These are phyloP conservation scores for Pachyuromys duprasi DNA, from an alignment of 2,797 vertebrate species.

Conservation along the genomic window DNA sequence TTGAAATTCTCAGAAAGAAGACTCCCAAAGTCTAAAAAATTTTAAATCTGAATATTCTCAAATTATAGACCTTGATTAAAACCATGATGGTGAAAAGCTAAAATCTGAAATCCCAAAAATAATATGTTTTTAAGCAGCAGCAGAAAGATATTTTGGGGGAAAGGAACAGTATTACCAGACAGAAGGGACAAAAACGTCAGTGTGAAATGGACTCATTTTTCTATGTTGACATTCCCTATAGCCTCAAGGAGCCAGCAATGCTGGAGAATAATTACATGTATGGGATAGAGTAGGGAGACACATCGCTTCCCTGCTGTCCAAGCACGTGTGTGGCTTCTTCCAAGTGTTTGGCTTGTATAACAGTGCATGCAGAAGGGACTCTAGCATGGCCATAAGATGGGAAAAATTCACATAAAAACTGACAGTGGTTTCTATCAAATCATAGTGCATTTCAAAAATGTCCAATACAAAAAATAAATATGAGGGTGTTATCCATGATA, in stretches of 20 bases:
- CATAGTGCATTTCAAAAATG: background rate
- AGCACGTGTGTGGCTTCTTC: background rate
- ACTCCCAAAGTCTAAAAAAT: background rate
- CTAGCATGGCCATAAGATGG: background rate
- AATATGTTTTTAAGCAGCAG: background rate
- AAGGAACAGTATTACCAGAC: background rate
- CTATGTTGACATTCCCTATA: background rate
- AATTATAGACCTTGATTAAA: background rate
- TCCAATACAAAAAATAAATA: background rate
- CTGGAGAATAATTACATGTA: background rate
- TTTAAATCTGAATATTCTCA: background rate
- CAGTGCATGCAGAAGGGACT: background rate
- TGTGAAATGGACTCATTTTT: background rate
- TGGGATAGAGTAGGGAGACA: background rate
- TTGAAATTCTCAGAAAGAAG: background rate
- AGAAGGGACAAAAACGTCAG: background rate
- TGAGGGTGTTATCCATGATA: background rate
- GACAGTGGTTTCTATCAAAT: background rate
- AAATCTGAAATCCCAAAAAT: background rate
- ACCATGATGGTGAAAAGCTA: background rate
- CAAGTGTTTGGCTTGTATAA: background rate
- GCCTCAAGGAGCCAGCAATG: background rate
- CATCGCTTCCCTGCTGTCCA: background rate
- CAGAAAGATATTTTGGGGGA: background rate
- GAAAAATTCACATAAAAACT: background rate